Base-by-base conservation (phyloP, 2,888 invertebrate genomes). In the Thera britannica region DNA sequence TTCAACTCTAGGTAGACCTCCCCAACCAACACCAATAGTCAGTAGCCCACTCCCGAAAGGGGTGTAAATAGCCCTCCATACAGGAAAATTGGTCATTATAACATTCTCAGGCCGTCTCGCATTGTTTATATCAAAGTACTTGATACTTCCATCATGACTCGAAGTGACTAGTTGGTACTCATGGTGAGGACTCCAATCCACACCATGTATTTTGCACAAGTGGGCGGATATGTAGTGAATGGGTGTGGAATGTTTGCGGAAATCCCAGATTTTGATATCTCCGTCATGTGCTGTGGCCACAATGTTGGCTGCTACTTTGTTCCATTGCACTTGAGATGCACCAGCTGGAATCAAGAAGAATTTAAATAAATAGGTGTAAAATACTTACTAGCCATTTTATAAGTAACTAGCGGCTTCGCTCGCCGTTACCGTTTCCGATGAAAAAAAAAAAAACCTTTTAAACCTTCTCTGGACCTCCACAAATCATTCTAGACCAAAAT, bases 261-360 rank as follows among this genome's bases (percentile, higher is more conserved):
- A 97, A 87, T 99, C 99, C 99, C 99, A 99, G 75, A 99, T 96
- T 87, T 98, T 97, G 3, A 99, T 96, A 89, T 99, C 99, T 2
- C 98, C 98, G 84, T 99, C 98, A 87, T 99, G 99, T 3, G 98
- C 97, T 56, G 99, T 98, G 1, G 99, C 99, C 74, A 99, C 94
- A 72, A 98, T 94, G 85, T 98, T 95, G 0, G 96, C 95, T 1
- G 97, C 97, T 60, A 98, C 95, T 80, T 97, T 96, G 86, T 98
- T 98, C 97, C 99, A 99, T 80, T 98, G 96, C 0, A 99, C 98
- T 93, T 98, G 98, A 1, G 98, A 97, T 2, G 98, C 98, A 77
- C 98, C 97, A 81, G 97, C 97, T 96, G 76, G 12, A 82, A 78
- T 4, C 7, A 63, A 55, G 58, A 35, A 56, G 2, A 41, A 58